These are phyloP conservation scores for Pao palembangensis DNA, from an alignment of 2,113 vertebrate genomes.

Conservation along the genomic window DNA sequence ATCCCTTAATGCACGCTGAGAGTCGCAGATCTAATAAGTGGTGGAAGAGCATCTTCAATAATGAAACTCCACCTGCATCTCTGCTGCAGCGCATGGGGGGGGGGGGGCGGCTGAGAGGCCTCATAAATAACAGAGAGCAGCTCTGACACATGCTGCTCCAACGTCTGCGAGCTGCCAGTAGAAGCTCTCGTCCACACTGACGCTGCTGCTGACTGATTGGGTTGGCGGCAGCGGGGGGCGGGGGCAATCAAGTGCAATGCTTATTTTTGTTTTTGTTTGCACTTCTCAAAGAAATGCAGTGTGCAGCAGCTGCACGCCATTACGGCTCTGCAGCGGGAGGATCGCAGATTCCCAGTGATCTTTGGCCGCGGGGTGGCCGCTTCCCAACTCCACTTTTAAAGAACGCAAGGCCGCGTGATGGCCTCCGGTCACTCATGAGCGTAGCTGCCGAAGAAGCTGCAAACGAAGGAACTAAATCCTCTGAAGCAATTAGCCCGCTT, in stretches of 20 bases:
- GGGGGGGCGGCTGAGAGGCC: constrained; percentile 48
- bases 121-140: constrained; percentile 71
- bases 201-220: constrained; percentile 35
- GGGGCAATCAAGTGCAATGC: constrained; percentile 15
- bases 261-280: constrained; percentile 40
- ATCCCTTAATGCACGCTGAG: constrained; percentile 74
- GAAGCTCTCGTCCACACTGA: constrained; percentile 57
- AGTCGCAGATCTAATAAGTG: constrained; percentile 72
- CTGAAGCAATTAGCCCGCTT: constrained; percentile 57
- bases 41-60: constrained; percentile 70
- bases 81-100: constrained; percentile 53
- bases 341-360: too few species aligned
- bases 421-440: constrained; percentile 24
- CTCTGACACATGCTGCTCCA: constrained; percentile 59
- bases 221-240: not conserved
- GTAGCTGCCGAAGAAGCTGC: constrained; percentile 42
- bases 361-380: too few species aligned
- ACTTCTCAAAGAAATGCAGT: constrained; percentile 40
- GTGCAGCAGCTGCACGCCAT: not conserved
- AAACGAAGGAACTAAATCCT: constrained; percentile 59
- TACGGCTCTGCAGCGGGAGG: not conserved
- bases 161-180: constrained; percentile 65
- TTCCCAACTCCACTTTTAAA: constrained; percentile 4
- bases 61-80: constrained; percentile 69
- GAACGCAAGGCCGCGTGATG: constrained; percentile 17